Evolutionary conservation across 2,797 vertebrate species (phyloP).

Genomic region (Platyrinchus mystaceus): DNA sequence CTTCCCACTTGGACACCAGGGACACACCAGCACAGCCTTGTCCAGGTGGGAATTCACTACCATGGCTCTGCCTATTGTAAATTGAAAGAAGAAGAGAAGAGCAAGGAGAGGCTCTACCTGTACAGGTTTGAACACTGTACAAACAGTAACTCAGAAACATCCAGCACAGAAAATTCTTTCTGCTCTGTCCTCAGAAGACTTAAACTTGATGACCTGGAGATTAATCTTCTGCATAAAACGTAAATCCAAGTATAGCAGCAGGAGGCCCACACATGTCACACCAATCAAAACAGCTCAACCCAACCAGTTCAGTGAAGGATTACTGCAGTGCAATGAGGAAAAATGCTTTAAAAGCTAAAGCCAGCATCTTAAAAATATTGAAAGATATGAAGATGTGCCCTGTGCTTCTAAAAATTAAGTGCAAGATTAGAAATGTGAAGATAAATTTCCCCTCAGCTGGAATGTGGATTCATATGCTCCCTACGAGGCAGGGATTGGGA

Average conservation of each 20-base stretch:
- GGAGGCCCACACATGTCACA: slow-evolving; percentile 2
- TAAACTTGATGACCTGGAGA: neutral
- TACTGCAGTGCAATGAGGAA: neutral
- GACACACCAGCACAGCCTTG: neutral
- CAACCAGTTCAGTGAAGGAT: slow-evolving; percentile 8
- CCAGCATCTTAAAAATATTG: neutral
- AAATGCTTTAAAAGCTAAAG: neutral
- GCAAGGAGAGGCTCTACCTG: neutral
- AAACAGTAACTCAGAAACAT: neutral
- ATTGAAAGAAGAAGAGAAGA: neutral
- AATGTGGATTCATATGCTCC: fast-evolving
- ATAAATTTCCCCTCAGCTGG: neutral
- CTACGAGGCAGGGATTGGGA: neutral
- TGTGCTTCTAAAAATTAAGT: neutral
- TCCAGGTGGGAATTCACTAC: neutral
- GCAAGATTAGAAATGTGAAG: neutral
- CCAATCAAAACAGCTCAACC: slow-evolving; percentile 1
- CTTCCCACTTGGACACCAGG: neutral
- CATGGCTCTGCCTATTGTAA: neutral
- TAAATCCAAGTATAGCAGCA: neutral
- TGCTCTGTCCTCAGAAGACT: slow-evolving; percentile 39
- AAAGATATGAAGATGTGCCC: neutral
- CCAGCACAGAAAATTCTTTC: neutral
- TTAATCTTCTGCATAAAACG: neutral
- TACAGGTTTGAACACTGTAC: neutral